Evolutionary conservation across 2,888 invertebrate species (phyloP).

Genomic region (Bursaphelenchus okinawaensis): DNA sequence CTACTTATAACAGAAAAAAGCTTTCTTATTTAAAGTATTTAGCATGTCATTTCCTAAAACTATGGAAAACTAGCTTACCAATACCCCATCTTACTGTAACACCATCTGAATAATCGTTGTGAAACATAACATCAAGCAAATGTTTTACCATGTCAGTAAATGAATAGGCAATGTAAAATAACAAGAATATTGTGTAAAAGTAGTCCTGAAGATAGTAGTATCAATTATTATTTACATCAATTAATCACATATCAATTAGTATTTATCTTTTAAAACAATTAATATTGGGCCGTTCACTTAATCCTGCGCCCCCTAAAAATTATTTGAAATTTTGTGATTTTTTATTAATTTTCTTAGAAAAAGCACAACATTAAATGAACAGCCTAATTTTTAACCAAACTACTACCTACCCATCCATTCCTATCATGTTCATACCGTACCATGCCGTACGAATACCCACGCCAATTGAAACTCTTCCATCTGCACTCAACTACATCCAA

Average conservation of each 20-base stretch:
- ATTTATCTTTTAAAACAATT: no score
- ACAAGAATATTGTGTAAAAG: not conserved
- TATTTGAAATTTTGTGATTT: no score
- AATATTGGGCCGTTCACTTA: no score
- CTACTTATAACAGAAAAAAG: no score
- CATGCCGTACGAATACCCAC: not conserved
- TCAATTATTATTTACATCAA: not conserved
- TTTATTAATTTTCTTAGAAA: no score
- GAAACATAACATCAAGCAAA: not conserved
- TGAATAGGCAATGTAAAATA: not conserved
- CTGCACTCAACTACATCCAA: not conserved
- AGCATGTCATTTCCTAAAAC: no score
- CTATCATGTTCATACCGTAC: not conserved
- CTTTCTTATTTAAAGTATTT: no score
- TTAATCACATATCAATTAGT: no score
- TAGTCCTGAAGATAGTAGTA: not conserved
- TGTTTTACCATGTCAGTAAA: not conserved
- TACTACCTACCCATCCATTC: not conserved
- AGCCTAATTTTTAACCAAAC: no score
- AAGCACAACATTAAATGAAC: no score
- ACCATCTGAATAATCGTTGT: not conserved
- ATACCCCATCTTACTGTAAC: not conserved
- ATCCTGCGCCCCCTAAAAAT: no score
- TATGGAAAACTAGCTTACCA: not conserved
- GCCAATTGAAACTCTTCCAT: not conserved